phyloP scores from a whole-genome alignment of 2,113 vertebrate species.

The Myotis lucifugus region DNA sequence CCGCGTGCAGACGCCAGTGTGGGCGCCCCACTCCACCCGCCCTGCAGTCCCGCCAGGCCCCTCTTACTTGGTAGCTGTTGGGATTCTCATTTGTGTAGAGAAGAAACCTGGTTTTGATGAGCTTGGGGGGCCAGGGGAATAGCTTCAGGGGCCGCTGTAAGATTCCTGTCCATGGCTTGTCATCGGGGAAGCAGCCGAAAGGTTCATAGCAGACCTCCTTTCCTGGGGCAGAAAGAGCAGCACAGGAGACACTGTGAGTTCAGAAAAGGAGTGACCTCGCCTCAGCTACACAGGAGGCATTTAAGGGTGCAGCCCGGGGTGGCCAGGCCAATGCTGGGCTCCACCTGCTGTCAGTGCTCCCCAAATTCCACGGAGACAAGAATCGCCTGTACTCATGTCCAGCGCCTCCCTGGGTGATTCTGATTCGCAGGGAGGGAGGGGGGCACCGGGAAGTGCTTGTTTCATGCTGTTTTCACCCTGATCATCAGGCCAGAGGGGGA shows the following conservation, averaged over 20 bases:
- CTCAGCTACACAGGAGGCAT: neutral
- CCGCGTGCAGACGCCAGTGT: rapidly evolving
- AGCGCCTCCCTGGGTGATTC: neutral
- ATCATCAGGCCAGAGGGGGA: neutral
- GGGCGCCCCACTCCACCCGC: neutral
- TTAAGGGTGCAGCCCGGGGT: neutral
- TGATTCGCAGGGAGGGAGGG: neutral
- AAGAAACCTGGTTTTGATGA: constrained; percentile 74
- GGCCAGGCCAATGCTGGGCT: neutral
- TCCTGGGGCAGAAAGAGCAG: neutral
- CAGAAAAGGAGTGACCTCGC: neutral
- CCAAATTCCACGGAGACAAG: neutral
- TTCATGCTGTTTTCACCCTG: neutral
- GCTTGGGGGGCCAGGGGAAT: constrained; percentile 83
- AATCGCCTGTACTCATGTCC: neutral
- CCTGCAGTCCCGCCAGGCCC: rapidly evolving
- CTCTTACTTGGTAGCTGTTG: constrained; percentile 81
- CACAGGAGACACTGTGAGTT: neutral
- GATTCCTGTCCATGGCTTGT: constrained; percentile 83
- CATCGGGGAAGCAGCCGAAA: constrained; percentile 86
- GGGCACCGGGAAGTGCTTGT: neutral
- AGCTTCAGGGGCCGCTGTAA: constrained; percentile 69
- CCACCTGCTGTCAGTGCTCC: neutral
- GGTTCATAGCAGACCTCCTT: constrained; percentile 62
- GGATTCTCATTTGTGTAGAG: constrained; percentile 85